These are phyloP conservation scores for Polypedilum pembai DNA, from an alignment of 1,140 invertebrate species.

Conservation along the genomic window DNA sequence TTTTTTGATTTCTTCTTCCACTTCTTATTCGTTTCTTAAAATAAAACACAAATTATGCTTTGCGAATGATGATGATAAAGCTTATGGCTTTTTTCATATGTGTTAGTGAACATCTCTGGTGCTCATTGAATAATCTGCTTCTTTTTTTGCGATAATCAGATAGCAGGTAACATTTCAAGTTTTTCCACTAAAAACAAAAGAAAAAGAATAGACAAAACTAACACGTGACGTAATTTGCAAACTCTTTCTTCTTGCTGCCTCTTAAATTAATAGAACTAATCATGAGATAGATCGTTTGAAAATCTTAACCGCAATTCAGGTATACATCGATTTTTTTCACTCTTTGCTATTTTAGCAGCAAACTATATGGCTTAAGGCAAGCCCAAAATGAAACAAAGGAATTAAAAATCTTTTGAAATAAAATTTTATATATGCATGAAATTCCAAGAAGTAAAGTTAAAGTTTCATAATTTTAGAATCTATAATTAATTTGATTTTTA, in stretches of 20 bases:
- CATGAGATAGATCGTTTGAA: too few relatives aligned
- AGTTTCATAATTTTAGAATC: not conserved
- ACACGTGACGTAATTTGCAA: constrained; percentile 16
- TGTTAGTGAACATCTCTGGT: not conserved
- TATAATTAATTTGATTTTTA: not conserved
- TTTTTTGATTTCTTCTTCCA: not conserved
- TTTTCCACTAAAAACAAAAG: not conserved
- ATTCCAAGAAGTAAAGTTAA: too few relatives aligned
- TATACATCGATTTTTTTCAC: too few relatives aligned
- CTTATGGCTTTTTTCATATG: not conserved
- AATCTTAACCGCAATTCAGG: too few relatives aligned
- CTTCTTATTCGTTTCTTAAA: not conserved
- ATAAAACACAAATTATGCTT: not conserved
- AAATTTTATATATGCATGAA: too few relatives aligned
- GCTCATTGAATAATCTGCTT: not conserved
- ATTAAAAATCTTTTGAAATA: too few relatives aligned
- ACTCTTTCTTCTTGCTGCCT: not conserved
- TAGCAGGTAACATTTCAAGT: constrained; percentile 17
- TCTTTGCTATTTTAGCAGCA: too few relatives aligned
- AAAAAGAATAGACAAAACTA: too few relatives aligned
- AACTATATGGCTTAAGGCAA: too few relatives aligned
- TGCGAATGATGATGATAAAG: not conserved
- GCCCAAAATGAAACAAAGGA: too few relatives aligned
- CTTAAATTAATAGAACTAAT: too few relatives aligned
- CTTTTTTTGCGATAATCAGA: not conserved